Conservation (phyloP, 92 coral and sea anemone genomes). For the Paramuricea clavata region DNA sequence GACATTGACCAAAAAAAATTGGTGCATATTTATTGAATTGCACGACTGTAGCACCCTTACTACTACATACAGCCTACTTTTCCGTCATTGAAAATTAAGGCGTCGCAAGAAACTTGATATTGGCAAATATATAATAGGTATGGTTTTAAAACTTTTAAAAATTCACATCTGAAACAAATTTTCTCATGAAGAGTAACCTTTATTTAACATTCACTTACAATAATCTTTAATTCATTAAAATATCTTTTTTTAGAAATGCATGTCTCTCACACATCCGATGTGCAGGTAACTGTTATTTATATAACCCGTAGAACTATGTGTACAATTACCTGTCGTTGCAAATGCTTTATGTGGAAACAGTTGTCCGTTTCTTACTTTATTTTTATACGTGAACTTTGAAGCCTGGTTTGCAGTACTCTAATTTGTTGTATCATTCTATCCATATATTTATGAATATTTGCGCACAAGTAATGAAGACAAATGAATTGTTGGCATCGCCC, state of each 20-base stretch:
- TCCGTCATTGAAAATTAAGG: too few species aligned
- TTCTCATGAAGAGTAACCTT: constrained; percentile 1
- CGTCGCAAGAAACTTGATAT: too few species aligned
- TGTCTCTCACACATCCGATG: background rate
- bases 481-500: too few species aligned
- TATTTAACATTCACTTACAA: constrained; percentile 14
- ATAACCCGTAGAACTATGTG: constrained; percentile 16
- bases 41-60: too few species aligned
- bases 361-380: background rate
- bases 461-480: too few species aligned
- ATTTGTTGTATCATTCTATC: too few species aligned
- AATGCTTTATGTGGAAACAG: background rate
- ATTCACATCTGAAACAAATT: background rate
- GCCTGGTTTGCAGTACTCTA: background rate
- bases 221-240: constrained; percentile 18
- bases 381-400: background rate
- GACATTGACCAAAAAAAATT: too few species aligned
- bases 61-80: too few species aligned
- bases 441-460: too few species aligned
- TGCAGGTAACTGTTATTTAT: background rate
- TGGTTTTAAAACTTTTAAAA: too few species aligned
- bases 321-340: background rate
- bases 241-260: constrained; percentile 11
- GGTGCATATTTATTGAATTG: too few species aligned
- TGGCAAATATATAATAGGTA: too few species aligned